phyloP scores from a whole-genome alignment of 2,888 invertebrate species.

The Polymixis lichenea region DNA sequence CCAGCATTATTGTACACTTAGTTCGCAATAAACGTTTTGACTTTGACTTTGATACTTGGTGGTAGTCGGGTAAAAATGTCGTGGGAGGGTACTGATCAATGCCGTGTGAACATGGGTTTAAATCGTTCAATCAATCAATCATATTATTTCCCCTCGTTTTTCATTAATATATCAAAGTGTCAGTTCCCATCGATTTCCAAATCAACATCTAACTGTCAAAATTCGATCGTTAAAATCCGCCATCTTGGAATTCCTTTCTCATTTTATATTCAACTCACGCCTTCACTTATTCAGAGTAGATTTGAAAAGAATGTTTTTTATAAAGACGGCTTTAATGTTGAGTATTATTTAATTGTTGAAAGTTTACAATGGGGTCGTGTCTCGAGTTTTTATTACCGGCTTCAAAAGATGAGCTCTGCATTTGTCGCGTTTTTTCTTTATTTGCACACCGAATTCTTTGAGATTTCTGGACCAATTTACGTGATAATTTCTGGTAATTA shows the following conservation, averaged over 20 bases:
- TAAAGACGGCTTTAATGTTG: slow-evolving; percentile 1
- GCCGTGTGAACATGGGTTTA: no score
- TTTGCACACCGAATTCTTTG: not conserved
- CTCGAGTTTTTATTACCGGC: slow-evolving; percentile 25
- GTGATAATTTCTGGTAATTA: not conserved
- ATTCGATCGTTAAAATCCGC: slow-evolving; percentile 13
- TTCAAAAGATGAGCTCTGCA: slow-evolving; percentile 28
- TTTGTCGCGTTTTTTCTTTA: not conserved
- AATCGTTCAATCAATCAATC: not conserved
- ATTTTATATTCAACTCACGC: slow-evolving; percentile 22
- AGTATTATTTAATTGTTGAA: slow-evolving; percentile 52
- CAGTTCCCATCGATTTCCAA: slow-evolving; percentile 6
- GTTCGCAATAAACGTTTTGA: no score
- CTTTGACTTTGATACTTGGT: no score
- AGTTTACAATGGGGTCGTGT: slow-evolving; percentile 42
- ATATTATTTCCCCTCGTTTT: not conserved
- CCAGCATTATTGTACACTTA: no score
- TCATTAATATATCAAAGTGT: not conserved
- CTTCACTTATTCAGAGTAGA: slow-evolving; percentile 32
- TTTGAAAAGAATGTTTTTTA: slow-evolving; percentile 44
- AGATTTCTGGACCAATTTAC: not conserved
- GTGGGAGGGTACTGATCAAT: no score
- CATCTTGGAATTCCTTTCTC: slow-evolving; percentile 36
- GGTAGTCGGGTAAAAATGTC: no score
- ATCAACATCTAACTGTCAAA: slow-evolving; percentile 33